Percentiles rank a stretch among this genome's conserved stretches.
phyloP scores from a whole-genome alignment of 2,113 vertebrate species.

The Acanthisitta chloris region DNA sequence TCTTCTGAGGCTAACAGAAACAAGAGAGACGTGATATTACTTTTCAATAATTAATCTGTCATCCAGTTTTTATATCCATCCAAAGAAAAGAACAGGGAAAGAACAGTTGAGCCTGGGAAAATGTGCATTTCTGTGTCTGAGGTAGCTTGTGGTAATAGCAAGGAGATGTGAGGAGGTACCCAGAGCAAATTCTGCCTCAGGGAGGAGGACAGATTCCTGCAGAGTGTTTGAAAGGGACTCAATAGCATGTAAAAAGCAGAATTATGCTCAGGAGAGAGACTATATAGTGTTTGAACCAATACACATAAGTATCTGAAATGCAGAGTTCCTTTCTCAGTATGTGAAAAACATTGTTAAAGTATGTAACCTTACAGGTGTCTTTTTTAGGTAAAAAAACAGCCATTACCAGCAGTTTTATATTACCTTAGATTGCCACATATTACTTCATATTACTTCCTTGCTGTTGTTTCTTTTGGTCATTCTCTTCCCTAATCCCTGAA shows the following conservation, averaged over 20 bases:
- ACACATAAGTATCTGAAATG: not conserved
- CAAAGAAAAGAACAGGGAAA: not conserved
- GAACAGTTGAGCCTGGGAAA: not conserved
- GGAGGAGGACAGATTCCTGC: not conserved
- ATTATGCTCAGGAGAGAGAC: not conserved
- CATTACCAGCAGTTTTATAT: not conserved
- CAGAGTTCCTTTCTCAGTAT: not conserved
- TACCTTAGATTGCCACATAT: not conserved
- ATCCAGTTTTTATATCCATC: not conserved
- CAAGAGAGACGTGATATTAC: not conserved
- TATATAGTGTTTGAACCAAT: not conserved
- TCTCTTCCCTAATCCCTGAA: not conserved
- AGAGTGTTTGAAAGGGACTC: not conserved
- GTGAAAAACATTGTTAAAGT: not conserved
- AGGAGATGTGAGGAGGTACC: not conserved
- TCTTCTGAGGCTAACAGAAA: not conserved
- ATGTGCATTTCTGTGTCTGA: not conserved
- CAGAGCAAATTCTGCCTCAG: not conserved
- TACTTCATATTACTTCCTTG: not conserved
- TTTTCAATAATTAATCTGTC: not conserved
- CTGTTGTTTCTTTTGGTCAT: not conserved
- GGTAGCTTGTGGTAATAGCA: not conserved
- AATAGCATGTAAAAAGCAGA: not conserved
- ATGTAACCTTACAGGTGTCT: not conserved
- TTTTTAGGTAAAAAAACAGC: accelerated